phyloP scores from a whole-genome alignment of 2,113 vertebrate genomes.

The Prionailurus viverrinus region DNA sequence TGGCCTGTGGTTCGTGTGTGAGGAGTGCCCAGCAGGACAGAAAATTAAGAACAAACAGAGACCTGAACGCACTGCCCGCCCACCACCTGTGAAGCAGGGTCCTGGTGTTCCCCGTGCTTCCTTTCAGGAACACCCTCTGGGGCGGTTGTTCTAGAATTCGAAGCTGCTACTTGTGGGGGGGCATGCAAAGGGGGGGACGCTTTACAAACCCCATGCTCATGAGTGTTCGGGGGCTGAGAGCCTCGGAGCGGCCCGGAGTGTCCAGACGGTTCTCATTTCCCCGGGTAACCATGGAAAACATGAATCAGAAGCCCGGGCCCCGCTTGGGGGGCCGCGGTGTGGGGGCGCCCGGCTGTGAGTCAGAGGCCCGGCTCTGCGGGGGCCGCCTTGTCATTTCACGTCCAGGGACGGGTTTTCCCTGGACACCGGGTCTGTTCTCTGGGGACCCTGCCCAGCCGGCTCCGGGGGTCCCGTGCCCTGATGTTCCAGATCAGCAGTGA shows the following conservation, averaged over 20 bases:
- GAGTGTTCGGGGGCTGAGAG: neutral
- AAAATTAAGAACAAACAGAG: neutral
- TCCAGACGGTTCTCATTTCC: slow-evolving; percentile 38
- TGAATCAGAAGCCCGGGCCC: neutral
- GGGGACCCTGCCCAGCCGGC: neutral
- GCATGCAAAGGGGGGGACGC: neutral
- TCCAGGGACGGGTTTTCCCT: neutral
- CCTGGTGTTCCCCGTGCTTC: fast-evolving
- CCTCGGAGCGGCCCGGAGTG: neutral
- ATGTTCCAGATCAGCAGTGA: fast-evolving
- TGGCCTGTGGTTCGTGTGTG: slow-evolving; percentile 64
- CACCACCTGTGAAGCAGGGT: fast-evolving
- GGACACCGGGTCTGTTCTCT: neutral
- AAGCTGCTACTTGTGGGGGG: neutral
- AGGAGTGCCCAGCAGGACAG: neutral
- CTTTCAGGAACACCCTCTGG: neutral
- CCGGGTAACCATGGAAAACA: slow-evolving; percentile 66
- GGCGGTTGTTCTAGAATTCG: neutral
- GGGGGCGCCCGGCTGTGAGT: slow-evolving; percentile 11
- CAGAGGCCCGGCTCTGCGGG: neutral
- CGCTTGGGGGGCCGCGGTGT: neutral
- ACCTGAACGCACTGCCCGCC: neutral
- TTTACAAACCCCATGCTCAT: neutral
- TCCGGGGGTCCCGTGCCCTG: neutral
- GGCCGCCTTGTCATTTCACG: neutral